Evolutionary conservation across 2,797 vertebrate species (phyloP), one percentile per base, ranked within the genome.

Genomic region (Menidia menidia): DNA sequence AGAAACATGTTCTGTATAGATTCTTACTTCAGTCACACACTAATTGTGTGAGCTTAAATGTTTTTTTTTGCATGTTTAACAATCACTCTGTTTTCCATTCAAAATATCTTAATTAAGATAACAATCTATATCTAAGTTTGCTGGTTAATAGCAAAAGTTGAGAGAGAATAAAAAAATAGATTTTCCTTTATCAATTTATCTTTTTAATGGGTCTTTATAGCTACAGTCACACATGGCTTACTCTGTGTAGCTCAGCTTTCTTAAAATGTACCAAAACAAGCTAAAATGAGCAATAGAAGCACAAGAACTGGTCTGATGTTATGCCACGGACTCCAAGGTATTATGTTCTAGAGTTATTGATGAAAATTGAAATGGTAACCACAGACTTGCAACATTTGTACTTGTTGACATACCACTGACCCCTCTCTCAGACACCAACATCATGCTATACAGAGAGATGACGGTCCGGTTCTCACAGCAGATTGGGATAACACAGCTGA

Each of bases 1-100:
- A 84, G 80, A 33, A 66, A 16, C 64, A 14, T 44, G 76, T 59
- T 66, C 85, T 84, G 84, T 85, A 82, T 83, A 81, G 72, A 48
- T 73, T 87, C 87, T 89, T 74, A 86, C 87, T 88, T 67, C 68
- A 80, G 60, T 80, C 77, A 51, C 77, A 66, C 76, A 68, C 80
- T 81, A 75, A 88, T 81, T 90, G 73, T 89, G 84, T 87, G 78
- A 88, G 71, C 75, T 86, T 88, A 89, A 88, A 92, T 81, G 41
- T 72, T 86, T 89, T 88, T 88, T 75, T 64, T 4, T n/a, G 65
- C 55, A 80, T 73, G 82, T 25, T 25, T 80, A 74, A 75, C 71
- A 80, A 1, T 76, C 43, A 51, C 50, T 81, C 82, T 87, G 58
- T 83, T 86, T 74, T 78, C 63, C 51, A 47, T 67, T 52, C 70